Conservation (phyloP, 2,113 vertebrate species). For the Aythya baeri region DNA sequence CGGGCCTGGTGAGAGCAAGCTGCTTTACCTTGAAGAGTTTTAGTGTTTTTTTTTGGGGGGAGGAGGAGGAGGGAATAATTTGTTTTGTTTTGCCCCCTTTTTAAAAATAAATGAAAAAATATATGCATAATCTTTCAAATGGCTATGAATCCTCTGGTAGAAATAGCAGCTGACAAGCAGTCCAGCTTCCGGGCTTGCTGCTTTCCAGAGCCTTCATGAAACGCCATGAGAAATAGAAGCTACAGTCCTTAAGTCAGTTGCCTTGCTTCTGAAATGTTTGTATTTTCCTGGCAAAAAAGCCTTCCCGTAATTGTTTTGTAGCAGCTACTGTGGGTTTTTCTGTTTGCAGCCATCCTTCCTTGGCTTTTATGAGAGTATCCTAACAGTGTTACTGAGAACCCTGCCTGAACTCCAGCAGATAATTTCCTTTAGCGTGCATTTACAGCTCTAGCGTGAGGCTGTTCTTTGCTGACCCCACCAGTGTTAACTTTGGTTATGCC, state of each 20-base stretch:
- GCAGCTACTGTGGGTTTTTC: background rate
- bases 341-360: background rate
- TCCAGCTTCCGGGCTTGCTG: background rate
- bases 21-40: background rate
- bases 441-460: background rate
- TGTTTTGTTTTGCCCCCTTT: no score
- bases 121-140: background rate
- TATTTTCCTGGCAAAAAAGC: background rate
- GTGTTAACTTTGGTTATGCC: background rate
- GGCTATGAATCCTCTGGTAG: background rate
- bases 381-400: background rate
- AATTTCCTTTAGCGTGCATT: rapidly evolving
- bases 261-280: background rate
- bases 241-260: background rate
- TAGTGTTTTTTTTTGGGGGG: no score
- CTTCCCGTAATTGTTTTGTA: background rate
- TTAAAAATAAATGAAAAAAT: no score
- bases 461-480: background rate
- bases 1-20: background rate
- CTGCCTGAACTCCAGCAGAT: background rate
- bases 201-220: background rate
- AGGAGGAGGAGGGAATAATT: no score
- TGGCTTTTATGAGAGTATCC: background rate
- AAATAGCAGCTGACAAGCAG: background rate
- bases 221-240: background rate